Evolutionary conservation across 1,140 invertebrate genomes (phyloP).

Genomic region (Leptinotarsa texana): DNA sequence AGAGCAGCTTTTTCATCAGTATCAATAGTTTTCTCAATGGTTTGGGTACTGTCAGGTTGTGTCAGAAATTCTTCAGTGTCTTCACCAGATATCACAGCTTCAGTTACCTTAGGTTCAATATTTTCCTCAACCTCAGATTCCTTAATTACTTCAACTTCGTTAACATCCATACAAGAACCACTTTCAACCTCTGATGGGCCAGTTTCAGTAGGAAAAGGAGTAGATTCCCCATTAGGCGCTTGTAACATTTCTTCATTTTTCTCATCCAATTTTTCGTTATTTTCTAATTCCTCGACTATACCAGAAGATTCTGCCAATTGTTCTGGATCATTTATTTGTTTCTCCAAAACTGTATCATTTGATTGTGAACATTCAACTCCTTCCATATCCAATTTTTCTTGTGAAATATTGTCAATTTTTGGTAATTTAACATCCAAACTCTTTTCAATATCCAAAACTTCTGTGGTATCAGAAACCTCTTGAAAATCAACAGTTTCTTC

Average conservation of each 20-base stretch:
- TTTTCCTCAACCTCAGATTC: background rate
- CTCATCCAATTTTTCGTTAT: background rate
- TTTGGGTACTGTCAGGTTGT: background rate
- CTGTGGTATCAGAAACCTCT: background rate
- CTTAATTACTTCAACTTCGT: background rate
- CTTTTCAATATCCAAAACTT: background rate
- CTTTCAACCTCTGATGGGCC: background rate
- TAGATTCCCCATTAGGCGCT: background rate
- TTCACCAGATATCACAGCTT: background rate
- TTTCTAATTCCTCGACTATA: background rate
- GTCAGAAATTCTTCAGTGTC: background rate
- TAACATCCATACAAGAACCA: no score
- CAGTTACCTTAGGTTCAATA: background rate
- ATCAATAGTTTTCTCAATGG: background rate
- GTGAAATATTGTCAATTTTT: background rate
- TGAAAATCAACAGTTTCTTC: background rate
- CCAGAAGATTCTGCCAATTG: background rate
- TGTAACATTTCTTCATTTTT: background rate
- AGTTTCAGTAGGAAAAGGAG: no score
- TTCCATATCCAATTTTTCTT: background rate
- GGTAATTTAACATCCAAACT: background rate
- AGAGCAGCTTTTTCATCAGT: background rate
- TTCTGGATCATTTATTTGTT: background rate
- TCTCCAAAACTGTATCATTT: constrained; percentile 8
- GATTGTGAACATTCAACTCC: constrained; percentile 4